Evolutionary conservation across 2,113 vertebrate species (phyloP).

Genomic region (Rhinogobius similis): DNA sequence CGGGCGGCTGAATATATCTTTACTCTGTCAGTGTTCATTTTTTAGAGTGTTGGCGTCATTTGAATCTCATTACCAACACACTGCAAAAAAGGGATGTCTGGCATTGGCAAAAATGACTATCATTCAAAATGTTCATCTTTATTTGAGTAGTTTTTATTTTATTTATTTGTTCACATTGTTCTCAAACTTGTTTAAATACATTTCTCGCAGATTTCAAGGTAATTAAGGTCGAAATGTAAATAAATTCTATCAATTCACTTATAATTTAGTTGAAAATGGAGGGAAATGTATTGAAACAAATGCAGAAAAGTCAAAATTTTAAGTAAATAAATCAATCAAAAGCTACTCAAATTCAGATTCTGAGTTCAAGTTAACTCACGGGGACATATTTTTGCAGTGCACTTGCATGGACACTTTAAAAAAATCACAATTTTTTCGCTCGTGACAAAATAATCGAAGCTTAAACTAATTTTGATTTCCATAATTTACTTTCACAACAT

Average conservation of each 20-base stretch:
- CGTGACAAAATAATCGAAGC: constrained; percentile 31
- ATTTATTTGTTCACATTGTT: too few species aligned
- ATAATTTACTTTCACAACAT: too few species aligned
- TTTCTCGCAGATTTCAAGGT: too few species aligned
- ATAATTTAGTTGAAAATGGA: too few species aligned
- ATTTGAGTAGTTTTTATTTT: background rate
- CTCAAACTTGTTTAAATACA: too few species aligned
- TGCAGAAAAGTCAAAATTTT: too few species aligned
- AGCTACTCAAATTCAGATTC: background rate
- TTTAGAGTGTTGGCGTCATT: constrained; percentile 33
- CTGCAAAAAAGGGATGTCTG: background rate
- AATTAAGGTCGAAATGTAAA: too few species aligned
- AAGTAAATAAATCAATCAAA: too few species aligned
- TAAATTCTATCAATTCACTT: too few species aligned
- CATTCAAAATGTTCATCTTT: background rate
- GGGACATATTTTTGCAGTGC: constrained; percentile 18
- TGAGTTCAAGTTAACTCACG: too few species aligned
- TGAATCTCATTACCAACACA: constrained; percentile 8
- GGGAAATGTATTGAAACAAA: background rate
- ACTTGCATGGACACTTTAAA: constrained; percentile 26
- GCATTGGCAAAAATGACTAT: too few species aligned
- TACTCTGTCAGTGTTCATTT: constrained; percentile 59
- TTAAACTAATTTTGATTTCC: constrained; percentile 10
- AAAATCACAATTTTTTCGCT: constrained; percentile 46
- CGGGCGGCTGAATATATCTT: constrained; percentile 56